Conservation (phyloP, 92 coral and sea anemone species). For the Parazoanthus swiftii region DNA sequence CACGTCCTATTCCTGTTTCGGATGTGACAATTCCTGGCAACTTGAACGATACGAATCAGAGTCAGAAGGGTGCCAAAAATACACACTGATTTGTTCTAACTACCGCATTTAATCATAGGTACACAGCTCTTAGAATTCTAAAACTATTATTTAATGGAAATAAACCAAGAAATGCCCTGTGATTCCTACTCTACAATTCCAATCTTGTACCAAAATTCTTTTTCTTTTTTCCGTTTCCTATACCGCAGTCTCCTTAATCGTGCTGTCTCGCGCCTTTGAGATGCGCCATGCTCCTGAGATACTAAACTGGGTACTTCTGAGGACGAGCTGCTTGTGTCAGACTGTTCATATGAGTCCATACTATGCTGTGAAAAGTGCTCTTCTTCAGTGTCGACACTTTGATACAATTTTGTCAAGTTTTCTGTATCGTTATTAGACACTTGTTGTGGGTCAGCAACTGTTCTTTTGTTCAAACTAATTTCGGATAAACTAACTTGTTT, state of each 20-base stretch:
- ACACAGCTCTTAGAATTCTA: background rate
- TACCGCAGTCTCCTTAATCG: slow-evolving; percentile 35
- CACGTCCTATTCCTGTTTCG: no score
- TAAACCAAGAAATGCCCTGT: background rate
- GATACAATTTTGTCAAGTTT: background rate
- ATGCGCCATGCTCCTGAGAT: background rate
- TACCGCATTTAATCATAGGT: no score
- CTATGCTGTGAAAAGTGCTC: background rate
- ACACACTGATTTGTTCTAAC: no score
- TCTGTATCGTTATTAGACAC: background rate
- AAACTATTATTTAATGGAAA: background rate
- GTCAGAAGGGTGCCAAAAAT: no score
- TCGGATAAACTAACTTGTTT: background rate
- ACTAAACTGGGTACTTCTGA: background rate
- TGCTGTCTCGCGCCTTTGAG: slow-evolving; percentile 8
- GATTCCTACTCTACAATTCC: slow-evolving; percentile 15
- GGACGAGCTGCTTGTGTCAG: background rate
- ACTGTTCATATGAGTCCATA: background rate
- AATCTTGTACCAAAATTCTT: slow-evolving; percentile 22
- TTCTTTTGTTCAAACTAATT: background rate
- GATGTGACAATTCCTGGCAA: no score
- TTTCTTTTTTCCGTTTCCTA: slow-evolving; percentile 32
- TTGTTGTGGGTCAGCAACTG: background rate
- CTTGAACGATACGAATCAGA: no score
- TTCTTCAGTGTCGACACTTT: background rate